Percentiles rank a stretch among this genome's conserved stretches.
These are phyloP conservation scores for Monomorium pharaonis DNA, from an alignment of 1,140 invertebrate species.

Conservation along the genomic window DNA sequence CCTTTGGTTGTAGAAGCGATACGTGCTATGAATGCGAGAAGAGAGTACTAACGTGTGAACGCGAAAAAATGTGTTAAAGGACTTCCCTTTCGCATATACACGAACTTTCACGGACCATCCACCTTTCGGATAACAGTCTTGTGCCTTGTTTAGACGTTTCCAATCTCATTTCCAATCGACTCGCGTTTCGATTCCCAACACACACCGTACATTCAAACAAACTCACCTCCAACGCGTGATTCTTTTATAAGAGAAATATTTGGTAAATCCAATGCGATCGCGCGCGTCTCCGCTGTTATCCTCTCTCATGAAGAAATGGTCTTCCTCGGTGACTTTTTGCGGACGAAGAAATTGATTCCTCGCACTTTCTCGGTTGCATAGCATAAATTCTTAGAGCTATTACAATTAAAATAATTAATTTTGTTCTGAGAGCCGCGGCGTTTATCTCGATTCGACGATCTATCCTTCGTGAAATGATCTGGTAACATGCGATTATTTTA, in stretches of 20 bases:
- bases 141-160: conserved; percentile 56
- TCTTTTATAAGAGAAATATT: not conserved
- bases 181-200: conserved; percentile 23
- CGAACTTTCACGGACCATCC: conserved; percentile 41
- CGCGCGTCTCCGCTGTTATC: not conserved
- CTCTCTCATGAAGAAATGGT: conserved; percentile 14
- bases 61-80: conserved; percentile 26
- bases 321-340: conserved; percentile 35
- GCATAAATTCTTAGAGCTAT: not conserved
- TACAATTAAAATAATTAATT: not conserved
- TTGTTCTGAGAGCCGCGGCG: not conserved
- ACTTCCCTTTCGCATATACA: conserved; percentile 19
- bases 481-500: conserved; percentile 9
- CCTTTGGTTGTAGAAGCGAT: conserved; percentile 30
- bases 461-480: conserved; percentile 15
- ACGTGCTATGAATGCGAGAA: not conserved
- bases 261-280: not conserved
- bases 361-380: not conserved
- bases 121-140: conserved; percentile 45
- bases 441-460: conserved; percentile 3
- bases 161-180: conserved; percentile 39
- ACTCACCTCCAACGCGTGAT: not conserved
- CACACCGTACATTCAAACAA: not conserved
- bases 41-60: not conserved
- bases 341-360: conserved; percentile 2